Percentiles rank a stretch among this genome's conserved stretches.
phyloP scores from a whole-genome alignment of 2,113 vertebrate species.

The Laticauda laticaudata region DNA sequence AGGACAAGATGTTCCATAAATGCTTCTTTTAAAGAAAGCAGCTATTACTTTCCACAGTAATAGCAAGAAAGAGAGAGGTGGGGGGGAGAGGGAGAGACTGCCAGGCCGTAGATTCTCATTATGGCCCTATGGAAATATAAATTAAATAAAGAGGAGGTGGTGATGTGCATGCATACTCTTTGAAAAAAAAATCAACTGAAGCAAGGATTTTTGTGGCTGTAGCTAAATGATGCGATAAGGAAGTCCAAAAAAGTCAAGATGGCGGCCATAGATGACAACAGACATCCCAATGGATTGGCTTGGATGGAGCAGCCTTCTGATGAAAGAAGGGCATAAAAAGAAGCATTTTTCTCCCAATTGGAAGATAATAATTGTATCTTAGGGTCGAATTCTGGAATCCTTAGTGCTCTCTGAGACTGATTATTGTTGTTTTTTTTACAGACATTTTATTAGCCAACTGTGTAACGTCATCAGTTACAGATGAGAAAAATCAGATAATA shows the following conservation, averaged over 20 bases:
- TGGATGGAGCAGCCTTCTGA: background rate
- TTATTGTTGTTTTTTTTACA: background rate
- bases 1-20: background rate
- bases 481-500: background rate
- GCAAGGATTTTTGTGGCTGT: background rate
- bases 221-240: background rate
- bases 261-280: background rate
- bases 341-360: background rate
- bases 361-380: background rate
- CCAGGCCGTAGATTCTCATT: background rate
- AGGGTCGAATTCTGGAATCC: background rate
- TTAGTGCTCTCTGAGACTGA: background rate
- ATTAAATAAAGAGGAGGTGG: background rate
- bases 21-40: background rate
- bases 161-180: background rate
- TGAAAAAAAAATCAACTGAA: background rate
- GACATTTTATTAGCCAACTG: background rate
- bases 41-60: background rate
- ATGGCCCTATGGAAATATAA: background rate
- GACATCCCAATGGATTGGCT: background rate
- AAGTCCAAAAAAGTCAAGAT: background rate
- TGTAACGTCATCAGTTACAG: background rate
- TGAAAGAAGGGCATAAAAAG: background rate
- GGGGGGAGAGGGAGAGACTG: rapidly evolving
- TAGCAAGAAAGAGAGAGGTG: too few species aligned